phyloP scores from a whole-genome alignment of 2,113 vertebrate species.

The Prunella himalayana region DNA sequence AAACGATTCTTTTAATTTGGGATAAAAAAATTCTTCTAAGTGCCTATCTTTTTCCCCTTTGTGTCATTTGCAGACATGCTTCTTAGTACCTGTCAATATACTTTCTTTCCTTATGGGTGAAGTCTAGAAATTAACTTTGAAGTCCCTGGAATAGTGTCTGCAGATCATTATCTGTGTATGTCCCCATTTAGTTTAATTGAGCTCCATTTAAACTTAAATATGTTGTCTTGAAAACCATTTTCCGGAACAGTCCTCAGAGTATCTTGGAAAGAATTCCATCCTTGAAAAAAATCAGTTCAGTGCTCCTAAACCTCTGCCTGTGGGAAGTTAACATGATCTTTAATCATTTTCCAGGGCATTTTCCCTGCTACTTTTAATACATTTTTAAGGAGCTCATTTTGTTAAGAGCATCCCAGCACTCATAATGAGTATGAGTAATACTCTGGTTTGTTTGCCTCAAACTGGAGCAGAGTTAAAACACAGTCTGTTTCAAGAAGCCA shows the following conservation, averaged over 20 bases:
- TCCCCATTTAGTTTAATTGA: conserved; percentile 6
- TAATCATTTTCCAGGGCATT: background rate
- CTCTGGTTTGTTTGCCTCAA: background rate
- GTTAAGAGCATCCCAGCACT: background rate
- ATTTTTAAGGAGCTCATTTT: background rate
- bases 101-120: background rate
- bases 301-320: background rate
- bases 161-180: background rate
- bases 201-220: conserved; percentile 1
- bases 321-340: background rate
- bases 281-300: background rate
- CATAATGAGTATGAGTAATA: background rate
- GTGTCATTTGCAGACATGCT: background rate
- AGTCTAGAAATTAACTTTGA: background rate
- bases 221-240: background rate
- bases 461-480: background rate
- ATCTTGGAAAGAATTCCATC: background rate
- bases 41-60: background rate
- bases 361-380: background rate
- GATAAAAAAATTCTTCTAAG: background rate
- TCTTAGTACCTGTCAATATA: background rate
- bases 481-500: background rate
- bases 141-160: background rate
- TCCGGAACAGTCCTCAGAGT: background rate
- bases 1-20: background rate